phyloP scores from a whole-genome alignment of 2,113 vertebrate species.

The Platycercus adscitus region DNA sequence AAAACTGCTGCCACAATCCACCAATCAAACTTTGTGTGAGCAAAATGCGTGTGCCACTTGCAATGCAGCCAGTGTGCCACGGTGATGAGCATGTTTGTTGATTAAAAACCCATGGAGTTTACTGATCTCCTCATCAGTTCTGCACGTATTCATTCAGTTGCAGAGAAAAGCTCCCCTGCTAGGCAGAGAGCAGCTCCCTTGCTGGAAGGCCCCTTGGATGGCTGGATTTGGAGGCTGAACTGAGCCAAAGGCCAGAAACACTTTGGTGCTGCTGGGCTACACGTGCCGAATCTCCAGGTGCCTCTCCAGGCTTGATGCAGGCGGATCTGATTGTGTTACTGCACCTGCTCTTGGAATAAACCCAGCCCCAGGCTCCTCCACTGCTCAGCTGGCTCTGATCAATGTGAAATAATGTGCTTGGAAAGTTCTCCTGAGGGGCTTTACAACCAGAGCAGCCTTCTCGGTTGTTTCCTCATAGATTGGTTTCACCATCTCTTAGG shows the following conservation, averaged over 20 bases:
- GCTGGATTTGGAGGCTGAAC: not conserved
- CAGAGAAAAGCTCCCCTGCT: not conserved
- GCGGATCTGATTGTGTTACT: not conserved
- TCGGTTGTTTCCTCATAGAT: not conserved
- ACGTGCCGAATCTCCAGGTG: not conserved
- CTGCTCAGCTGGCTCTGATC: not conserved
- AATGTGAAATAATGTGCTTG: not conserved
- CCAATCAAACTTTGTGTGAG: not conserved
- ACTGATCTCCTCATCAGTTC: not conserved
- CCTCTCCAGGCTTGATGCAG: not conserved
- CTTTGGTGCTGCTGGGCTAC: not conserved
- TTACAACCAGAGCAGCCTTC: not conserved
- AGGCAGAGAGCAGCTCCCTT: not conserved
- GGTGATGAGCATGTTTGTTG: not conserved
- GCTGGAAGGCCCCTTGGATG: not conserved
- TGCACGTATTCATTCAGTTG: not conserved
- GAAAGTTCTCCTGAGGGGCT: not conserved
- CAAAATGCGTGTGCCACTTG: fast-evolving
- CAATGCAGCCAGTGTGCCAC: not conserved
- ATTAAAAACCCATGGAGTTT: not conserved
- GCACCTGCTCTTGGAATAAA: not conserved
- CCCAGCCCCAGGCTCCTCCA: not conserved
- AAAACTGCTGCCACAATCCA: not conserved
- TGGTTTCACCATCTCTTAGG: constrained; percentile 2
- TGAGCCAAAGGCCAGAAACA: not conserved